Evolutionary conservation across 1,140 invertebrate species (phyloP), one percentile per base, ranked within the genome.

Genomic region (Harpegnathos saltator): DNA sequence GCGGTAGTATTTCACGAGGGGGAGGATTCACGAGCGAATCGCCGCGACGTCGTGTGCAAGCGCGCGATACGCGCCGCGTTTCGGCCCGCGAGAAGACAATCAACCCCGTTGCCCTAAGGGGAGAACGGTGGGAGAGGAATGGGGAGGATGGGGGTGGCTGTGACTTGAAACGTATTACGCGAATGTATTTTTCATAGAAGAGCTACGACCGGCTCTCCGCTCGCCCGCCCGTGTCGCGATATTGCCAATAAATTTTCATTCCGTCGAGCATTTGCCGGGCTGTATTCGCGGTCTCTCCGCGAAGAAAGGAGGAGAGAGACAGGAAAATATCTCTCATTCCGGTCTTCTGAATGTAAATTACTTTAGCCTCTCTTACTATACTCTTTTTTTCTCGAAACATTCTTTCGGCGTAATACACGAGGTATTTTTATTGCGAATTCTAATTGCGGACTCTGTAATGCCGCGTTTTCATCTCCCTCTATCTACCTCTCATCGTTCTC

Each of bases 231-330:
- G 14, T 81, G 78, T 69, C 80, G 48, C 29, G 59, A 68, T 85
- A 85, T 85, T 84, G 75, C 65, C 86, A 75, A 88, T 88, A 88
- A 84, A 84, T 88, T 84, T 71, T 75, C 82, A 87, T 84, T 83
- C 24, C 61, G 38, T 17, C 75, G 59, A 78, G 84, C 58, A 85
- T 88, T 88, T 85, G 72, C 73, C 69, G 66, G 38, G 59, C 56
- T 29, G 59, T 48, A 81, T 81, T 59, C 48, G 63, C 48, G 54
- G 54, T 44, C 65, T 12, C 52, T 44, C n/a, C 38, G 12, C 17
- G 59, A 59, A 1, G 52, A 75, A 72, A 84, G 68, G 72, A 50
- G 9, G 7, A 44, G 7, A 44, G 9, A 44, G 7, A 9, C 3
- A 44, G 38, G 38, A 44, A 44, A 44, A 44, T 74, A 59, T 52